Evolutionary conservation across 2,888 invertebrate genomes (phyloP), one percentile per base, ranked within the genome.

Genomic region (Calameuta filiformis): DNA sequence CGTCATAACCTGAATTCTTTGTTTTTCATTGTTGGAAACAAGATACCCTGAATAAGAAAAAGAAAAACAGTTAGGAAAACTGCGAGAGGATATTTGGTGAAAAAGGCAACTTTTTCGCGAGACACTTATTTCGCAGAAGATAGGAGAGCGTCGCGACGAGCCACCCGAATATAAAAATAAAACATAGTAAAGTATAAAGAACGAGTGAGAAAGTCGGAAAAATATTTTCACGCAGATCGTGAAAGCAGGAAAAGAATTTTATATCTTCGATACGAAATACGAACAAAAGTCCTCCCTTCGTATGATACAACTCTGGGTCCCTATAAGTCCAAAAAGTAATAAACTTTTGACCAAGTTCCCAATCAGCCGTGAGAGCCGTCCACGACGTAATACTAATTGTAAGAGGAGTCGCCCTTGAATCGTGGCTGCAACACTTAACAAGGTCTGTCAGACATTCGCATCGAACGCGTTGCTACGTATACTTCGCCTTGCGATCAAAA

Each of bases 41-140:
- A 9, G 9, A 56, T 56, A 23, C 0, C 23, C 56, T 56, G 56
- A 56, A 23, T 23, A 56, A 9, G 2, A 56, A 23, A 56, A 6
- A 56, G 2, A 56, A 1, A 23, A 33, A 33, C 23, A 56, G 23
- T 6, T 40, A 40, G 56, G 6, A 23, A 56, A 56, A 9, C 56
- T 56, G 56, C 56, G 56, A 56, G 23, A 56, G 6, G 0, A 40
- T 23, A 23, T 23, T 81, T 78, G 69, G 75, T 30, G 78, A 80
- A 82, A 83, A 83, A 80, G 79, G 76, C 80, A 76, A 78, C 56
- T 80, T 81, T 79, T 84, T 78, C 83, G 75, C 83, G 74, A 73
- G 81, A 79, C 74, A 81, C 81, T 83, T 84, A 82, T 84, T 84
- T 80, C 79, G 77, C 79, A 75, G 56, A 77, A 80, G 80, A 84